Evolutionary conservation across 2,113 vertebrate genomes (phyloP).

Genomic region (Austrofundulus limnaeus): DNA sequence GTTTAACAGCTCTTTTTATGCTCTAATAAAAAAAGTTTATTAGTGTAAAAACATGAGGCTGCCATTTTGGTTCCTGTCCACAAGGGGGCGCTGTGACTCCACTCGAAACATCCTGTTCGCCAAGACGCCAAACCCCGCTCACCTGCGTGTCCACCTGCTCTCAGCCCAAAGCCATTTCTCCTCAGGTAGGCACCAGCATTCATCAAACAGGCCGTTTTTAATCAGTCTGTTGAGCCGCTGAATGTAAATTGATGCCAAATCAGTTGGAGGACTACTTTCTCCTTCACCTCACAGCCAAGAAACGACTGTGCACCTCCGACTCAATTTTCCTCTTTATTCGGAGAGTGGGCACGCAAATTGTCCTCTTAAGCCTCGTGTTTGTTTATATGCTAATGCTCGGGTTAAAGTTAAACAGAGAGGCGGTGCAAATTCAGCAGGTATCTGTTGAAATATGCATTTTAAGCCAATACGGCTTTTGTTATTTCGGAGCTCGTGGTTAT

Average conservation of each 20-base stretch:
- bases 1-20: too few relatives aligned
- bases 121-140: background rate
- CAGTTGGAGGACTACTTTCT: conserved; percentile 26
- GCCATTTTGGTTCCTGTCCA: conserved; percentile 19
- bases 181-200: conserved; percentile 41
- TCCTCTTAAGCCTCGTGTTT: conserved; percentile 36
- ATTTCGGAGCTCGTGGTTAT: conserved; percentile 32
- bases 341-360: conserved; percentile 20
- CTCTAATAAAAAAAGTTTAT: too few relatives aligned
- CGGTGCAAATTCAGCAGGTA: conserved; percentile 56
- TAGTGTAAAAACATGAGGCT: background rate
- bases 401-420: conserved; percentile 9
- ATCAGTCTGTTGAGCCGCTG: conserved; percentile 35
- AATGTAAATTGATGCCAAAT: conserved; percentile 56
- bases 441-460: conserved; percentile 67
- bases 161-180: background rate
- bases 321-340: background rate
- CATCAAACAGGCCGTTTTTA: conserved; percentile 28
- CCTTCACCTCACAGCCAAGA: background rate
- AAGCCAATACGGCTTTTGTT: conserved; percentile 57
- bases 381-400: conserved; percentile 35
- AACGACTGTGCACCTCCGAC: background rate
- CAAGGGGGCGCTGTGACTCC: conserved; percentile 67
- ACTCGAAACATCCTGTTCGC: conserved; percentile 4
- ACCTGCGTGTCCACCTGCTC: conserved; percentile 34